Percentiles rank a stretch among this genome's conserved stretches.
Conservation (phyloP, 2,113 vertebrate genomes). For the Agapornis roseicollis region DNA sequence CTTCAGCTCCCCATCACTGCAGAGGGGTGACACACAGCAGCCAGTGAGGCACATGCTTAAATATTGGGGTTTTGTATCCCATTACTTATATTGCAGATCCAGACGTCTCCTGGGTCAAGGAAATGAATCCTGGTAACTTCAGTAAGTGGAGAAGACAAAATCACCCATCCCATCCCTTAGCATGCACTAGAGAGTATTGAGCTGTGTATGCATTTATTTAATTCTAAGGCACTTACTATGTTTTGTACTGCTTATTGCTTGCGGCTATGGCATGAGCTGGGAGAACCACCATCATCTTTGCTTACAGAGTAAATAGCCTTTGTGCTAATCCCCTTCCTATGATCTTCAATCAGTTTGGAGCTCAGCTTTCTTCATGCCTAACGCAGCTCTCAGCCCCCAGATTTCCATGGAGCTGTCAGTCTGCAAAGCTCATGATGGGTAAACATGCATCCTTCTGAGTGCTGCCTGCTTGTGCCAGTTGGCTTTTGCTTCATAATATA, state of each 20-base stretch:
- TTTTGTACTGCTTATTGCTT: not conserved
- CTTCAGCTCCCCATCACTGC: not conserved
- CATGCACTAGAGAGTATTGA: not conserved
- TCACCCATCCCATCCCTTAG: not conserved
- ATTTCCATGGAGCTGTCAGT: not conserved
- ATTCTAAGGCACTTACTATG: not conserved
- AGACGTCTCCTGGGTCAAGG: not conserved
- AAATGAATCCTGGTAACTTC: not conserved
- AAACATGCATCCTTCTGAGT: not conserved
- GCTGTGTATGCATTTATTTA: not conserved
- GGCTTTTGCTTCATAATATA: not conserved
- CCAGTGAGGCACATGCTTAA: not conserved
- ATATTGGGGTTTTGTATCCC: not conserved
- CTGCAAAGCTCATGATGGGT: not conserved
- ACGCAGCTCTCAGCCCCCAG: not conserved
- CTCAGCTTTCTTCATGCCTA: not conserved
- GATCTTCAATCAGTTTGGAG: not conserved
- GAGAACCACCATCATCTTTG: not conserved
- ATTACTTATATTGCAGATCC: not conserved
- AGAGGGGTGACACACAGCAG: not conserved
- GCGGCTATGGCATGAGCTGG: not conserved
- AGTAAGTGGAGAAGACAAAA: not conserved
- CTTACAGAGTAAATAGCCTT: not conserved
- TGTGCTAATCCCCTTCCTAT: not conserved
- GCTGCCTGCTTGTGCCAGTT: not conserved